These are phyloP conservation scores for Teleiodes luculella DNA, from an alignment of 2,888 invertebrate genomes.

Conservation along the genomic window DNA sequence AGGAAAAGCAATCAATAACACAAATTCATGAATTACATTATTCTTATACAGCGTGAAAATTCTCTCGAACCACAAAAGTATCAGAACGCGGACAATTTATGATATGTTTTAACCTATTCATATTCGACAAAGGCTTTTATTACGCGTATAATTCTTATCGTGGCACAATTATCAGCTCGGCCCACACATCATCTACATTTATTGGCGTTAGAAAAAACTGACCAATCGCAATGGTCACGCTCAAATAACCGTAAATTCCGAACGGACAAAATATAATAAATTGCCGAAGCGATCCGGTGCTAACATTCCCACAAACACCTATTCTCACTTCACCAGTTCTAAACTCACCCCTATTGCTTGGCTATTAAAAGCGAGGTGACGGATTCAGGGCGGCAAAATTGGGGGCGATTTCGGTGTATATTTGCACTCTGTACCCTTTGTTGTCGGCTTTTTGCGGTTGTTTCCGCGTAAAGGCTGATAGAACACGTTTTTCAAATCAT, in stretches of 20 bases:
- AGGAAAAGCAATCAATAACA: too few species aligned
- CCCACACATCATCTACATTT: slow-evolving; percentile 44
- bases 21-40: too few species aligned
- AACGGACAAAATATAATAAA: slow-evolving; percentile 78
- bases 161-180: slow-evolving; percentile 11
- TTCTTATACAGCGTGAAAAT: background rate
- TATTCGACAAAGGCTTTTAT: slow-evolving; percentile 8
- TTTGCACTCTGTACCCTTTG: slow-evolving; percentile 73
- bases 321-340: slow-evolving; percentile 19
- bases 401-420: slow-evolving; percentile 57
- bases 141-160: slow-evolving; percentile 10
- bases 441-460: slow-evolving; percentile 76
- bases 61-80: too few species aligned
- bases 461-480: slow-evolving; percentile 76
- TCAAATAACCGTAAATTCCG: slow-evolving; percentile 77
- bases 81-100: background rate
- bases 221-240: slow-evolving; percentile 71
- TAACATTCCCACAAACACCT: slow-evolving; percentile 33
- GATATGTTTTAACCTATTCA: slow-evolving; percentile 10
- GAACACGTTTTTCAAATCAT: slow-evolving; percentile 80
- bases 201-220: slow-evolving; percentile 67
- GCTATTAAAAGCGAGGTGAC: slow-evolving; percentile 31
- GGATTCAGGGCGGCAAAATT: slow-evolving; percentile 34
- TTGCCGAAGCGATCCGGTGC: slow-evolving; percentile 77
- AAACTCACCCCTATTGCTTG: slow-evolving; percentile 24